Percentiles rank a stretch among this genome's conserved stretches.
phyloP scores from a whole-genome alignment of 2,888 invertebrate species.

The Shargacucullia verbasci region DNA sequence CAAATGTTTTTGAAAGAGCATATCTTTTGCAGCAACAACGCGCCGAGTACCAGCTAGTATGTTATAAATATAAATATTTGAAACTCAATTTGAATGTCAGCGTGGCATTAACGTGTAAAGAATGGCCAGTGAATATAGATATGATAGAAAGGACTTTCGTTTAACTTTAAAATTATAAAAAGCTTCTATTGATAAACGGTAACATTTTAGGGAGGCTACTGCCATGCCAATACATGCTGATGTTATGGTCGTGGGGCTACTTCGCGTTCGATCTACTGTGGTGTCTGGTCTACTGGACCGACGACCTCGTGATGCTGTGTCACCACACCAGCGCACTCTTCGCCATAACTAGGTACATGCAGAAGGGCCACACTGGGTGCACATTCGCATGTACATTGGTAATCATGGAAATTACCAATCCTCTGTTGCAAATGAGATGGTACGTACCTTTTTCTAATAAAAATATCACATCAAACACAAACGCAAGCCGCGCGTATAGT shows the following conservation, averaged over 20 bases:
- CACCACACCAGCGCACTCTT: conserved; percentile 87
- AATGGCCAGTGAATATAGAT: too few relatives aligned
- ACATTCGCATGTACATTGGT: conserved; percentile 88
- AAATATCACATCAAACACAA: too few relatives aligned
- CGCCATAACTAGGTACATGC: conserved; percentile 86
- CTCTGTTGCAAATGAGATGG: conserved; percentile 90
- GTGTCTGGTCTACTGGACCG: conserved; percentile 87
- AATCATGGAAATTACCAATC: conserved; percentile 90
- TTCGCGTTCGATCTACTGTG: conserved; percentile 90
- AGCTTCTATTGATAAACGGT: neutral
- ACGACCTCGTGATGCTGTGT: conserved; percentile 85
- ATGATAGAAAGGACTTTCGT: too few relatives aligned
- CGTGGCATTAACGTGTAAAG: too few relatives aligned
- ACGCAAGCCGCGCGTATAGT: too few relatives aligned
- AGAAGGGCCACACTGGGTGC: conserved; percentile 84
- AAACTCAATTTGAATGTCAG: too few relatives aligned
- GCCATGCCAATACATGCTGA: conserved; percentile 76
- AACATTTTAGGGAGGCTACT: conserved; percentile 69
- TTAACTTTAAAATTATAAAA: too few relatives aligned
- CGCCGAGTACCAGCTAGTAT: too few relatives aligned
- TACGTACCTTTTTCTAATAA: conserved; percentile 58
- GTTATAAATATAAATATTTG: too few relatives aligned
- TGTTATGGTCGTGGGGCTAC: conserved; percentile 90
- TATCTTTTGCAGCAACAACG: too few relatives aligned
- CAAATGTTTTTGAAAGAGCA: too few relatives aligned